These are phyloP conservation scores for Quadroppia sp. DNA, from an alignment of 2,888 invertebrate species.

Conservation along the genomic window DNA sequence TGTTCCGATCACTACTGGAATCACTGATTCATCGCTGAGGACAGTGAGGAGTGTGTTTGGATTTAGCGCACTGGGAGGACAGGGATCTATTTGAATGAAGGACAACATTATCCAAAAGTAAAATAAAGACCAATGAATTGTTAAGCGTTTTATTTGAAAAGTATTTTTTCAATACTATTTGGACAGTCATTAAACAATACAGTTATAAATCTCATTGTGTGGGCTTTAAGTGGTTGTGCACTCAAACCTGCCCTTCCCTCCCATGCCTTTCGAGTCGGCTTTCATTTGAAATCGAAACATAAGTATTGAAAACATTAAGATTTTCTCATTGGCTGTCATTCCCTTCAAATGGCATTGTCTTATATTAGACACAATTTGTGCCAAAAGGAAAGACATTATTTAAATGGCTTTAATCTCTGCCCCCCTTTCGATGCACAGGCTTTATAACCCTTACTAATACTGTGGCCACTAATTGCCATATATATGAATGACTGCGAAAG, in stretches of 20 bases:
- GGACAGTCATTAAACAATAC: background rate
- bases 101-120: background rate
- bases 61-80: background rate
- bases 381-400: background rate
- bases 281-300: background rate
- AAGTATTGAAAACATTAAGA: no score
- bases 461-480: background rate
- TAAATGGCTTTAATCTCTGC: background rate
- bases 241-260: no score
- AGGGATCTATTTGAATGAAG: background rate
- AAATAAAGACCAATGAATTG: background rate
- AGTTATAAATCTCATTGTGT: constrained; percentile 1
- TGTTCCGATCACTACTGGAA: background rate
- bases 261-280: background rate
- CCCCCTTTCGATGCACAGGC: no score
- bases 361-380: background rate
- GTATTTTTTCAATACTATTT: no score
- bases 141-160: no score
- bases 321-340: background rate
- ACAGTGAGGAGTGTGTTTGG: background rate
- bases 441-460: no score
- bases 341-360: no score
- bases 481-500: no score
- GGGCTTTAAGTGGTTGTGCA: background rate
- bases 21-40: background rate